Conservation (phyloP, 2,888 invertebrate genomes). For the Platycheirus rosarum region DNA sequence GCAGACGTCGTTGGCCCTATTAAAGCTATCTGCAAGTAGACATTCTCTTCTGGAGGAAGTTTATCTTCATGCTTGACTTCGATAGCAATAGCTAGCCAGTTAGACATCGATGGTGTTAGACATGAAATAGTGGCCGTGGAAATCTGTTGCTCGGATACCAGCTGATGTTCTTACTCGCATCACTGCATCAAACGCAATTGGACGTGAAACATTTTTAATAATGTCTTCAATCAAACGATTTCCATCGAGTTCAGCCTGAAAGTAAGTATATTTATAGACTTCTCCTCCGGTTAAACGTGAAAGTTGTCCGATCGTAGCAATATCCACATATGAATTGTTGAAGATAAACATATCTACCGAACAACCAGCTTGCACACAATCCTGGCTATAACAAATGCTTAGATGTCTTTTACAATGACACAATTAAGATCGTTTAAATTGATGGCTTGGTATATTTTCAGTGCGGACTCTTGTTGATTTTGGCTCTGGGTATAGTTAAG, state of each 20-base stretch:
- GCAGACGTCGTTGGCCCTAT: constrained; percentile 94
- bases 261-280: constrained; percentile 98
- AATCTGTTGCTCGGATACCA: constrained; percentile 97
- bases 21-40: constrained; percentile 95
- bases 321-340: constrained; percentile 97
- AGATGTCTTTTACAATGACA: constrained; percentile 83
- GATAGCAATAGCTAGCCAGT: constrained; percentile 93
- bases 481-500: constrained; percentile 88
- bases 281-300: constrained; percentile 96
- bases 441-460: constrained; percentile 82
- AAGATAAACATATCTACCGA: constrained; percentile 97
- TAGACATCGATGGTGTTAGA: constrained; percentile 99
- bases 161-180: constrained; percentile 98
- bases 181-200: constrained; percentile 97
- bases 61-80: constrained; percentile 99
- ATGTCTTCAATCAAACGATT: constrained; percentile 93
- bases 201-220: constrained; percentile 89
- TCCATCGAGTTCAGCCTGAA: constrained; percentile 97
- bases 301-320: constrained; percentile 97
- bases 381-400: constrained; percentile 88
- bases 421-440: constrained; percentile 75
- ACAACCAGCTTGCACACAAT: constrained; percentile 96
- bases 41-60: constrained; percentile 95
- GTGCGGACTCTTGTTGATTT: constrained; percentile 85
- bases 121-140: constrained; percentile 98